Percentiles rank a stretch among this genome's conserved stretches.
Evolutionary conservation across 37 sponge, comb jelly and placozoan genomes (phyloP).

Genomic region (Oopsacas minuta): DNA sequence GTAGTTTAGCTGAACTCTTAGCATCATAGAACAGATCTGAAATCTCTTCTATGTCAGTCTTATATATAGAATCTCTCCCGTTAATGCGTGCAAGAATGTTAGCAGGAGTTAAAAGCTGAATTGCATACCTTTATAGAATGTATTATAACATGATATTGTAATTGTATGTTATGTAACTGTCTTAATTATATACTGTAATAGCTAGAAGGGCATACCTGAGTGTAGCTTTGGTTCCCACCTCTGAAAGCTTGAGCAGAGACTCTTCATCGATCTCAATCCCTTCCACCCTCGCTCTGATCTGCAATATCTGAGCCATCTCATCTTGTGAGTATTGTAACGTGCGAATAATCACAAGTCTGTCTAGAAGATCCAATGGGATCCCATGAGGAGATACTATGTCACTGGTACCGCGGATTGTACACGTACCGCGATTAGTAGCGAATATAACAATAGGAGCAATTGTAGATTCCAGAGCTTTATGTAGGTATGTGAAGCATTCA

Average conservation of each 20-base stretch:
- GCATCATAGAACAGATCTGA: conserved; percentile 92
- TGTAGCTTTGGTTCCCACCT: conserved; percentile 73
- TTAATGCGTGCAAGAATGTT: conserved; percentile 77
- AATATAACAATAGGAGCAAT: conserved; percentile 93
- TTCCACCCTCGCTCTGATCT: conserved; percentile 77
- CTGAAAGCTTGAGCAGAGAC: conserved; percentile 52
- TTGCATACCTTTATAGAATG: conserved; percentile 52
- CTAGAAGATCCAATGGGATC: conserved; percentile 85
- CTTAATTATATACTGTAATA: neutral
- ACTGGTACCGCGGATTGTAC: conserved; percentile 71
- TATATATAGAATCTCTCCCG: conserved; percentile 61
- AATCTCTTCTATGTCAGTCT: conserved; percentile 83
- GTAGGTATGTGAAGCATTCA: conserved; percentile 97
- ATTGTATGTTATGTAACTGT: no score
- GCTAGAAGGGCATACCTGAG: conserved; percentile 27
- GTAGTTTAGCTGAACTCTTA: conserved; percentile 83
- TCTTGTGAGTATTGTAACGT: conserved; percentile 84
- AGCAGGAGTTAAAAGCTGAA: conserved; percentile 91
- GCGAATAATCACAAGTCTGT: conserved; percentile 85
- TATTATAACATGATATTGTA: no score
- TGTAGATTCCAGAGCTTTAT: conserved; percentile 86
- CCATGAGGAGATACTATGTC: conserved; percentile 87
- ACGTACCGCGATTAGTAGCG: conserved; percentile 95
- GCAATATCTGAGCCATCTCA: conserved; percentile 83
- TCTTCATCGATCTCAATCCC: conserved; percentile 57